Evolutionary conservation across 2,888 invertebrate genomes (phyloP).

Genomic region (Melieria crassipennis): DNA sequence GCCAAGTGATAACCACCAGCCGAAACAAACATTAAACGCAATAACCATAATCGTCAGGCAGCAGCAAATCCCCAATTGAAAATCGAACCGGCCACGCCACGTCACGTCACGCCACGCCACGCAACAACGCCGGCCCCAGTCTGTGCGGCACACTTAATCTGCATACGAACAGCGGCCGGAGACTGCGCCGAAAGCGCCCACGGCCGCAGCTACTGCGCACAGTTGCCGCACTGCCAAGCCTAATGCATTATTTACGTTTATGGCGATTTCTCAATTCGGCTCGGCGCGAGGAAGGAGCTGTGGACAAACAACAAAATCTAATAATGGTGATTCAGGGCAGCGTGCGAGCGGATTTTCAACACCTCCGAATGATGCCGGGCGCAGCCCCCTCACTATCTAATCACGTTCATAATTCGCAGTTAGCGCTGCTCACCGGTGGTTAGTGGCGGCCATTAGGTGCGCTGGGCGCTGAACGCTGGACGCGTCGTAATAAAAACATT

Average conservation of each 20-base stretch:
- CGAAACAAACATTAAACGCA: conserved; percentile 27
- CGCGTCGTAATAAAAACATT: conserved; percentile 55
- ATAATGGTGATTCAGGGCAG: conserved; percentile 56
- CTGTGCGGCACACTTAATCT: conserved; percentile 15
- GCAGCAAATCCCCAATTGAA: conserved; percentile 22
- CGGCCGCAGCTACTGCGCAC: conserved; percentile 20
- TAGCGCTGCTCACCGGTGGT: conserved; percentile 29
- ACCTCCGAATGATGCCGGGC: conserved; percentile 47
- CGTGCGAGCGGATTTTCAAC: conserved; percentile 53
- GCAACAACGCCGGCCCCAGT: neutral
- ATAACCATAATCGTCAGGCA: conserved; percentile 36
- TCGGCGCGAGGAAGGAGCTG: neutral
- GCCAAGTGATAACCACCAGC: conserved; percentile 23
- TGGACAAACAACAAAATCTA: conserved; percentile 45
- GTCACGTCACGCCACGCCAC: neutral
- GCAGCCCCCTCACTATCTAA: conserved; percentile 49
- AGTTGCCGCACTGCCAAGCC: neutral
- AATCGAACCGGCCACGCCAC: conserved; percentile 28
- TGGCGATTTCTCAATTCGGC: conserved; percentile 8
- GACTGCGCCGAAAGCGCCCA: conserved; percentile 2
- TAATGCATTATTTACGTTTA: conserved; percentile 30
- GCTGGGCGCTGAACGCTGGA: conserved; percentile 9
- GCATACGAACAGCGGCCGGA: neutral
- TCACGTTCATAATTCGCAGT: conserved; percentile 47
- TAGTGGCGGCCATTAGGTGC: conserved; percentile 21